phyloP scores from a whole-genome alignment of 2,888 invertebrate genomes.

The Lasiommata megera region DNA sequence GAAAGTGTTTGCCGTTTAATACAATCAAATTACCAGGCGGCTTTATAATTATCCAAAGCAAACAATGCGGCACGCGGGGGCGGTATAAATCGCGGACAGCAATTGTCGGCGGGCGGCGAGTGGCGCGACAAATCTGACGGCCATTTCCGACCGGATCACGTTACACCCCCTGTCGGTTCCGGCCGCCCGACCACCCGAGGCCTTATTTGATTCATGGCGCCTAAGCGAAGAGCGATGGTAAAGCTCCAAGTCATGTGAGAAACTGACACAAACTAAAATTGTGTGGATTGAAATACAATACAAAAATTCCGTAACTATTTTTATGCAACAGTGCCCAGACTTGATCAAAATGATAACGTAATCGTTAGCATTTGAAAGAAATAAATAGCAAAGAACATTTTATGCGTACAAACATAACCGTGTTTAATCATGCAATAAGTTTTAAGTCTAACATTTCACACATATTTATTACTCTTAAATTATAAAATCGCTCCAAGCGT shows the following conservation, averaged over 20 bases:
- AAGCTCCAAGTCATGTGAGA: neutral
- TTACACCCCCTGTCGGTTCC: slow-evolving; percentile 39
- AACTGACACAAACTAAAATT: no score
- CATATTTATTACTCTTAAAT: no score
- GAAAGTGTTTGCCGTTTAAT: slow-evolving; percentile 2
- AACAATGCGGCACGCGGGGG: slow-evolving; percentile 31
- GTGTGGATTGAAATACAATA: no score
- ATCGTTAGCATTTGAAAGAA: no score
- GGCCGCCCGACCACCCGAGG: slow-evolving; percentile 25
- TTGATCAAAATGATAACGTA: no score
- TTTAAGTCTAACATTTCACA: no score
- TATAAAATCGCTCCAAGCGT: slow-evolving; percentile 34
- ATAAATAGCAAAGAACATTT: no score
- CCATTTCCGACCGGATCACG: slow-evolving; percentile 57
- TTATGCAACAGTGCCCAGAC: no score
- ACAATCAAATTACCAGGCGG: slow-evolving; percentile 23
- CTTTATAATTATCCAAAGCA: slow-evolving; percentile 22
- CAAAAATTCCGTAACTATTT: no score
- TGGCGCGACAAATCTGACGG: slow-evolving; percentile 65
- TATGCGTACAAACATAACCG: no score
- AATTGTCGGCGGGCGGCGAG: slow-evolving; percentile 58
- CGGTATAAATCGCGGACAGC: slow-evolving; percentile 44
- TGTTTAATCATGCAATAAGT: no score
- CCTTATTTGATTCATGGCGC: slow-evolving; percentile 21
- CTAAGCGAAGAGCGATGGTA: neutral